Conservation (phyloP, 2,113 vertebrate species). For the Nestor notabilis region DNA sequence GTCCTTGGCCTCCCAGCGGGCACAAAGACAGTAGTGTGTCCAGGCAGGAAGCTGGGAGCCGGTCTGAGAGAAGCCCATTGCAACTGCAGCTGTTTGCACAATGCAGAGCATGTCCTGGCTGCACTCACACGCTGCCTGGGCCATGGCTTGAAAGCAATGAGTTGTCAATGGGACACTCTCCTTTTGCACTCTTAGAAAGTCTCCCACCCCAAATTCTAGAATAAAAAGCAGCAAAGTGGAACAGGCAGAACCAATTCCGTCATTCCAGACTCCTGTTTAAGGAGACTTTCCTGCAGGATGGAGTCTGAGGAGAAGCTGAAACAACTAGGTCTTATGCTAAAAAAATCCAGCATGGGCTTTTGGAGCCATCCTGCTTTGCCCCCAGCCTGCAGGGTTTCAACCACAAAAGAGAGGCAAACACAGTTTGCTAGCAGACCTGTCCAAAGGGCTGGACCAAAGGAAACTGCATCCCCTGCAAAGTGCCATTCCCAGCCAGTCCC, state of each 20-base stretch:
- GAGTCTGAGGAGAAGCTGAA: background rate
- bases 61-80: background rate
- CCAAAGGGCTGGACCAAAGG: background rate
- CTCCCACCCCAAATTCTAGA: background rate
- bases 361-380: background rate
- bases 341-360: background rate
- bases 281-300: background rate
- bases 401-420: background rate
- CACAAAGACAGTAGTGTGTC: background rate
- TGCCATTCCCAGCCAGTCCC: background rate
- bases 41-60: background rate
- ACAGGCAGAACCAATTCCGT: background rate
- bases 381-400: background rate
- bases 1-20: background rate
- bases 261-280: background rate
- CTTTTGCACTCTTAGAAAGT: background rate
- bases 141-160: background rate
- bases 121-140: background rate
- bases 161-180: accelerated
- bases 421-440: background rate
- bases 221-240: background rate
- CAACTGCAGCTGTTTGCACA: background rate
- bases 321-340: background rate
- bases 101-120: background rate
- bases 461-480: background rate